Conservation (phyloP, 2,113 vertebrate species). For the Dryoscopus gambensis region DNA sequence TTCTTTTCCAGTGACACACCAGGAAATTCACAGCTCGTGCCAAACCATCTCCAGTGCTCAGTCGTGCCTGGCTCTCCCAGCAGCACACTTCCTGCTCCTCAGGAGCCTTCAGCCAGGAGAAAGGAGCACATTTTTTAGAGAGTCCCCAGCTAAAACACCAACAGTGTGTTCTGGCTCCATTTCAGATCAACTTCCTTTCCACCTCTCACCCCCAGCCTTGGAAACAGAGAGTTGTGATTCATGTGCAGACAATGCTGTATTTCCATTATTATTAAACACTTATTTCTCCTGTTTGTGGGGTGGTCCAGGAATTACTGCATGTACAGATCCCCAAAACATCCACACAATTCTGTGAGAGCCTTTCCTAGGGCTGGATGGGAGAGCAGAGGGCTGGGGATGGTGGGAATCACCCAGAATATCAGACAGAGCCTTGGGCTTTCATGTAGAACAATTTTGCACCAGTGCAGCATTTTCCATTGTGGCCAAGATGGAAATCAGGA, state of each 20-base stretch:
- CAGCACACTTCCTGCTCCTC: neutral
- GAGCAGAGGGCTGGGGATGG: neutral
- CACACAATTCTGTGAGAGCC: neutral
- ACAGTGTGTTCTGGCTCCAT: neutral
- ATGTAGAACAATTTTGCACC: neutral
- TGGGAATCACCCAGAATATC: neutral
- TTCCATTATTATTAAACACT: neutral
- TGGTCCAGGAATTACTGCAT: neutral
- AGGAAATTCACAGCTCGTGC: neutral
- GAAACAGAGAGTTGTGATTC: neutral
- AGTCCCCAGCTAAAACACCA: neutral
- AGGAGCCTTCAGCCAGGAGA: neutral
- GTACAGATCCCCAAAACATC: neutral
- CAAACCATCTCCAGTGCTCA: neutral
- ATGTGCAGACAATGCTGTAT: neutral
- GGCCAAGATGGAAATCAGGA: neutral
- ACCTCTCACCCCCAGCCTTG: neutral
- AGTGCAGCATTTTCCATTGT: neutral
- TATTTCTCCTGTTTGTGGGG: neutral
- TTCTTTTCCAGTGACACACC: neutral
- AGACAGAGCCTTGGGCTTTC: neutral
- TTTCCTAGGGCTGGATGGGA: neutral
- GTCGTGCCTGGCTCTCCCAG: neutral
- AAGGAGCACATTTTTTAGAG: neutral
- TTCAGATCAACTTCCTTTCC: conserved; percentile 11